Evolutionary conservation across 1,140 invertebrate genomes (phyloP).

Genomic region (Macrocentrus cingulum): DNA sequence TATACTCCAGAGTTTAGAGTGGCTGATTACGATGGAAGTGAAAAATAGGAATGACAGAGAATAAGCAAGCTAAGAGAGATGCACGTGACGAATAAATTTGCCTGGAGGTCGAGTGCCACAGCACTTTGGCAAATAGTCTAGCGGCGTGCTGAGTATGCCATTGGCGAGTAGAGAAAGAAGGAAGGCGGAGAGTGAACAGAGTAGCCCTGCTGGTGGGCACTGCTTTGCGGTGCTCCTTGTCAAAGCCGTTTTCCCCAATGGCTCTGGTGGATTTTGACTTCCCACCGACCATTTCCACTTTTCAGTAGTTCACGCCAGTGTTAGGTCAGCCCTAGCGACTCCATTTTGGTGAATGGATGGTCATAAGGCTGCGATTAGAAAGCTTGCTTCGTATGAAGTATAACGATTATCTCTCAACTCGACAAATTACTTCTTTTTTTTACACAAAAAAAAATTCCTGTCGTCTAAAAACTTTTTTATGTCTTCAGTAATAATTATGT

Average conservation of each 20-base stretch:
- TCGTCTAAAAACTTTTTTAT: too few species aligned
- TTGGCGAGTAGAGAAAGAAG: conserved; percentile 10
- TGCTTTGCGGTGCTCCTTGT: conserved; percentile 44
- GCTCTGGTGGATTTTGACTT: neutral
- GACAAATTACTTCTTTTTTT: too few species aligned
- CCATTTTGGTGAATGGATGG: neutral
- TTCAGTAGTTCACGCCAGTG: conserved; percentile 43
- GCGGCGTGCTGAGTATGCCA: conserved; percentile 13
- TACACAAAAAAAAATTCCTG: too few species aligned
- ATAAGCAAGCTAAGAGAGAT: neutral
- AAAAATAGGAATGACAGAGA: neutral
- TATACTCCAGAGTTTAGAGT: too few species aligned
- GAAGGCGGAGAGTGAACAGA: conserved; percentile 1
- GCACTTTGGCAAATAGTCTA: conserved; percentile 10
- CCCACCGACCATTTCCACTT: too few species aligned
- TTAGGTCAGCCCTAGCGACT: conserved; percentile 35
- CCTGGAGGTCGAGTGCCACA: neutral
- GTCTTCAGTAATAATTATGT: too few species aligned
- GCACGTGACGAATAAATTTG: conserved; percentile 15
- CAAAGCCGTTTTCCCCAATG: conserved; percentile 40
- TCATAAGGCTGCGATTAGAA: too few species aligned
- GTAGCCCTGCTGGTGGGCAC: neutral
- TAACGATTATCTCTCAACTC: too few species aligned
- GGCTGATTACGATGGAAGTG: neutral
- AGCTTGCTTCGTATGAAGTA: too few species aligned